A percentile compares a stretch with the other conserved stretches of the same genome.
phyloP scores from a whole-genome alignment of 2,113 vertebrate species.

The Calypte anna region DNA sequence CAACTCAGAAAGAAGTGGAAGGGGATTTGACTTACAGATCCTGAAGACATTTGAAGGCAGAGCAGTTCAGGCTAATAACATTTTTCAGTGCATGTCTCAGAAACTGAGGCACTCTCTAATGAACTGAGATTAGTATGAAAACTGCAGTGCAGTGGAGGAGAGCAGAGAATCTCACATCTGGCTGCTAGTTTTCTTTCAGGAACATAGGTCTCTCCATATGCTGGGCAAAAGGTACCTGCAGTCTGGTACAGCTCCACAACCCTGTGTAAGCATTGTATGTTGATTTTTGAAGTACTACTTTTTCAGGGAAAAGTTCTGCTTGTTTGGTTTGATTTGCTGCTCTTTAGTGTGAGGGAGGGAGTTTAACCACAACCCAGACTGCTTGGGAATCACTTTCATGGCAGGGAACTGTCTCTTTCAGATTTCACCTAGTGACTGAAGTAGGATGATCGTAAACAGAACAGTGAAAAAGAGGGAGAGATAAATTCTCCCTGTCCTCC shows the following conservation, averaged over 20 bases:
- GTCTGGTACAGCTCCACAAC: background rate
- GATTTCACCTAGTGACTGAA: background rate
- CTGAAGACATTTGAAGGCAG: background rate
- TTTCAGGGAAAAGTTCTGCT: background rate
- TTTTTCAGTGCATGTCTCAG: background rate
- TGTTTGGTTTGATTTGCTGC: background rate
- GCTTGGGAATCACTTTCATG: background rate
- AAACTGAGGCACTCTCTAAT: background rate
- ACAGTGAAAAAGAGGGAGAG: background rate
- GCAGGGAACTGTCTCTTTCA: background rate
- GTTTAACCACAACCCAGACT: constrained; percentile 12
- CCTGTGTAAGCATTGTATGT: background rate
- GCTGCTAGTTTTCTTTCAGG: background rate
- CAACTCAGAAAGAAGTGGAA: background rate
- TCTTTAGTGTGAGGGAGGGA: background rate
- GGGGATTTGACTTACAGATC: background rate
- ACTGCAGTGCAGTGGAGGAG: background rate
- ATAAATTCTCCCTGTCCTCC: background rate
- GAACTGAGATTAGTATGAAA: background rate
- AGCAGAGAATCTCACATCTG: background rate
- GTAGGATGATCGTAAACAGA: constrained; percentile 8
- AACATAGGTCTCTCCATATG: background rate
- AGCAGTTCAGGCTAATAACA: background rate
- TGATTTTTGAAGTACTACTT: background rate
- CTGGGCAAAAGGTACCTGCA: background rate